These are phyloP conservation scores for Zingel zingel DNA, from an alignment of 2,113 vertebrate genomes.

Conservation along the genomic window DNA sequence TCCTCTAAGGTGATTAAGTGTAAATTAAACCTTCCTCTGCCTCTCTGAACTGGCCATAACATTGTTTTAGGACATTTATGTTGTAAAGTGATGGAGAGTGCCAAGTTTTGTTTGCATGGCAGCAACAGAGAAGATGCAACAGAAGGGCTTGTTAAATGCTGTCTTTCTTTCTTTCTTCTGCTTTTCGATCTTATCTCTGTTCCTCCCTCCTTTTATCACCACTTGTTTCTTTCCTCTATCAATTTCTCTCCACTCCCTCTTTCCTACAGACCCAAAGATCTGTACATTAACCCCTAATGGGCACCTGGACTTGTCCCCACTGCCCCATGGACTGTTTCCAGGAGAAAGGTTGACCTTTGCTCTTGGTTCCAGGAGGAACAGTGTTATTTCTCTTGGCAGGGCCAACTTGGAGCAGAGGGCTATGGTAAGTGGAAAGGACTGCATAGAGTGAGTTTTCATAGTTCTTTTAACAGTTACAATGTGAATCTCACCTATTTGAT, in stretches of 20 bases:
- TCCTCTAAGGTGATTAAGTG: slow-evolving; percentile 42
- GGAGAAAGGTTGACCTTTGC: slow-evolving; percentile 89
- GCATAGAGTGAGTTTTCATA: too few species aligned
- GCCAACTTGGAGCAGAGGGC: slow-evolving; percentile 89
- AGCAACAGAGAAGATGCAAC: slow-evolving; percentile 24
- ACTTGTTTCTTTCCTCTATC: not conserved
- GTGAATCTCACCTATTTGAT: not conserved
- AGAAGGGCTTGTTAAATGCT: slow-evolving; percentile 18
- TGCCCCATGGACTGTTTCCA: slow-evolving; percentile 86
- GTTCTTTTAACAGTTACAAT: too few species aligned
- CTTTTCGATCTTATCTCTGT: slow-evolving; percentile 5
- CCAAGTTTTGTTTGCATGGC: slow-evolving; percentile 4
- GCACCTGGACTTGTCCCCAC: slow-evolving; percentile 89
- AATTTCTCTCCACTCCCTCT: not conserved
- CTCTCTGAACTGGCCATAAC: slow-evolving; percentile 35
- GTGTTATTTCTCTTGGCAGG: slow-evolving; percentile 92
- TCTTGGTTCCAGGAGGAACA: slow-evolving; percentile 92
- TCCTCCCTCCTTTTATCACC: not conserved
- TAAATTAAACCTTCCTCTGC: slow-evolving; percentile 48
- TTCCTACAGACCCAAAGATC: slow-evolving; percentile 90
- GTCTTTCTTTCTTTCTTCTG: slow-evolving; percentile 8
- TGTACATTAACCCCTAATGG: slow-evolving; percentile 95
- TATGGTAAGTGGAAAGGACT: slow-evolving; percentile 82
- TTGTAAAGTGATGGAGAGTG: slow-evolving; percentile 29
- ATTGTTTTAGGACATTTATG: slow-evolving; percentile 50